Evolutionary conservation across 2,113 vertebrate genomes (phyloP), one percentile per base, ranked within the genome.

Genomic region (Oreochromis spilurus): DNA sequence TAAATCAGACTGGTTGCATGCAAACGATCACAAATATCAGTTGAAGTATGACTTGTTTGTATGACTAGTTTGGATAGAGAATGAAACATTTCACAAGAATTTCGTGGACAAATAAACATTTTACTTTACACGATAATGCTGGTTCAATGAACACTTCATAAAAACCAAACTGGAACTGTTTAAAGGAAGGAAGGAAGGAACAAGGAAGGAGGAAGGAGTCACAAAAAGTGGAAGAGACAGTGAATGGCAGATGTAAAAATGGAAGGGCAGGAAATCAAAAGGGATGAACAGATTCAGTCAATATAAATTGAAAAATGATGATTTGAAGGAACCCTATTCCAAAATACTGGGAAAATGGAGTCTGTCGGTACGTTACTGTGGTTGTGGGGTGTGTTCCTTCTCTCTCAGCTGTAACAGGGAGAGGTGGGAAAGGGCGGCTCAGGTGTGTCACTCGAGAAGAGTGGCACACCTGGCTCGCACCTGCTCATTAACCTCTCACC

Each of bases 201-300:
- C 19, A 52, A 11, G 52, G 9, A n/a, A 21, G 21, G 21, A 21
- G 21, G 21, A 21, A 21, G 50, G 11, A 50, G 9, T 50, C 43
- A 50, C 24, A 52, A 4, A 77, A 9, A 50, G 26, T n/a, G 16
- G 19, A 31, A 77, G 10, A 52, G 16, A 17, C 72, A 34, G 62
- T 40, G 5, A 45, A 5, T 13, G 16, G 24, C 1, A 77, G 26
- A 0, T 34, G 16, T 0, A 50, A 50, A 50, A 75, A 77, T 0
- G 9, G 26, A 77, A 77, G 43, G 8, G 50, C 17, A 19, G 14
- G 4, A 75, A 75, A 19, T 19, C 24, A 75, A 29, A 17, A 50
- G 43, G 16, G 43, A 50, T 5, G 16, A 31, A 29, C 4, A 4
- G 9, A 77, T 16, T 0, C 5, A 70, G 38, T 77, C 24, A n/a